Base-by-base conservation (phyloP, 2,113 vertebrate genomes). In the Paradisaea rubra region DNA sequence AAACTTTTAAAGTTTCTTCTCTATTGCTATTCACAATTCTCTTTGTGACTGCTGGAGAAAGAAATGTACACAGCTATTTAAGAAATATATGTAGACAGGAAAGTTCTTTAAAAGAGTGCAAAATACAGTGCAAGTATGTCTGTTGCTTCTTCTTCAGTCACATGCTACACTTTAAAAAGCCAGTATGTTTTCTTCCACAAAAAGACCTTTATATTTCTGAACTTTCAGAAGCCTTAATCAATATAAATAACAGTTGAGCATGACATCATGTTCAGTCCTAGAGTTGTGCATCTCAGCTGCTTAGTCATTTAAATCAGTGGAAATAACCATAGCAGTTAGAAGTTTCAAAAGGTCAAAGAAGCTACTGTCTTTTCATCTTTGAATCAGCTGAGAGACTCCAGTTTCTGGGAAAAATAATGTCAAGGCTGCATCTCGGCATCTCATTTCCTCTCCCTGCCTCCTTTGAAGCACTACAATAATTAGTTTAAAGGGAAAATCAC, bases 271-370 rank as follows among this genome's bases (percentile, higher is more conserved):
- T 50, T 91, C 92, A 57, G 35, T 81, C 85, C 64, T 74, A n/a
- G 49, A 85, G 31, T 60, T 59, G 84, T 59, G 77, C 56, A 84
- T 92, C 89, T 93, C 60, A 91, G 81, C 74, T 92, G 76, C 92
- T 96, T 94, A 95, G 91, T 96, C 84, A 90, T 94, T 97, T 84
- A 93, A 94, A 88, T 96, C 89, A 74, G 25, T 85, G 89, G 80
- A 76, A 93, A 86, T 79, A 81, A 95, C 91, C 72, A 78, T 30
- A 93, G 68, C 65, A 91, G 87, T 89, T 86, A 93, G 89, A 95
- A 96, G 94, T 95, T 95, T 96, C 79, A 79, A 97, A 97, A 98
- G 95, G 96, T 98, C 96, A 96, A 92, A 96, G 94, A 94, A 96
- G 44, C 89, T 83, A 93, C 97, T 96, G 93, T 97, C 97, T 96